These are phyloP conservation scores for Endotricha flammealis DNA, from an alignment of 2,888 invertebrate genomes.

Conservation along the genomic window DNA sequence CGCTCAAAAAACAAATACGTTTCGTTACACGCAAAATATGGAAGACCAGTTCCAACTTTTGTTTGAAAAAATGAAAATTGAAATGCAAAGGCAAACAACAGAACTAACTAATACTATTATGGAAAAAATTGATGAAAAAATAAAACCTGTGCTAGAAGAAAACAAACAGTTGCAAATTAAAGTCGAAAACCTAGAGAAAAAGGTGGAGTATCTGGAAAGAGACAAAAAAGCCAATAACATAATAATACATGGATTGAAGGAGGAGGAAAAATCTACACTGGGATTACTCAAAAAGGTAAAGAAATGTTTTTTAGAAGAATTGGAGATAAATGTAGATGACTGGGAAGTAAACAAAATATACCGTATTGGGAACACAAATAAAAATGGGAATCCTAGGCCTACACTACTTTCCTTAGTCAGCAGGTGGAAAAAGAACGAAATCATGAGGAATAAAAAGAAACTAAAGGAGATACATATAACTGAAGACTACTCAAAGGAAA, in stretches of 20 bases:
- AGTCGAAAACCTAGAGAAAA: too few relatives aligned
- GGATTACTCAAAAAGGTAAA: not conserved
- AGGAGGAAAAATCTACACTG: not conserved
- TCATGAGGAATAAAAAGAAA: not conserved
- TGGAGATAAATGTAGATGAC: not conserved
- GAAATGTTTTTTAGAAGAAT: not conserved
- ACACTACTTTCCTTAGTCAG: not conserved
- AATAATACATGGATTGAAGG: not conserved
- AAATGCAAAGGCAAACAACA: too few relatives aligned
- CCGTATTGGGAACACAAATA: not conserved
- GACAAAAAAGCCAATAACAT: not conserved
- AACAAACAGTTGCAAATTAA: not conserved
- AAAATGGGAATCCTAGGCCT: too few relatives aligned
- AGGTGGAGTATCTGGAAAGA: not conserved
- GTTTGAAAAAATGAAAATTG: too few relatives aligned
- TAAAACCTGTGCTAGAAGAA: not conserved
- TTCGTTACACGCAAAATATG: too few relatives aligned
- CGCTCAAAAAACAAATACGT: not conserved
- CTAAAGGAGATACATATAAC: not conserved
- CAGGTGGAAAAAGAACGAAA: not conserved
- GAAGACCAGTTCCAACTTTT: not conserved
- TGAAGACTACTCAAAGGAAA: not conserved
- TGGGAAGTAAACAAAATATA: not conserved
- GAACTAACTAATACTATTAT: too few relatives aligned
- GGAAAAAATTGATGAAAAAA: too few relatives aligned